These are phyloP conservation scores for Cyprinodon diabolis DNA, from an alignment of 2,797 vertebrate genomes.

Conservation along the genomic window DNA sequence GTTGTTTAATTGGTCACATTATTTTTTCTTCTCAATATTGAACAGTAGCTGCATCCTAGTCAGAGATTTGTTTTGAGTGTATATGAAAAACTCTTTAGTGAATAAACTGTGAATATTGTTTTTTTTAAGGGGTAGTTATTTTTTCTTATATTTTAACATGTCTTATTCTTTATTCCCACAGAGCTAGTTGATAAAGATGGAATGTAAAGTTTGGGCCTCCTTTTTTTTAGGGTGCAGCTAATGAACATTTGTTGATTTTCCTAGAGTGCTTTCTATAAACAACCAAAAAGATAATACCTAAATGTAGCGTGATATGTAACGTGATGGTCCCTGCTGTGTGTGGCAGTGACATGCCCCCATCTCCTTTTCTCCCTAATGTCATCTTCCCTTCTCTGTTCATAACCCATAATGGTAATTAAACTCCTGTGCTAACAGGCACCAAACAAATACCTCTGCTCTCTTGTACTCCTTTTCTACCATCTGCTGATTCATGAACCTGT, in stretches of 20 bases:
- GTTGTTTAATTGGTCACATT: conserved; percentile 79
- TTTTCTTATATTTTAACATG: conserved; percentile 49
- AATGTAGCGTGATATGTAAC: conserved; percentile 85
- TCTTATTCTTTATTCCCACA: conserved; percentile 61
- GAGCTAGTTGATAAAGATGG: background rate
- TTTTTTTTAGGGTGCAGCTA: conserved; percentile 85
- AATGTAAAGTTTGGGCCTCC: conserved; percentile 62
- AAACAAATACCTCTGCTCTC: conserved; percentile 44
- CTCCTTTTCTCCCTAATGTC: conserved; percentile 56
- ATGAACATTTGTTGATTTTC: conserved; percentile 85
- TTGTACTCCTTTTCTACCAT: conserved; percentile 14
- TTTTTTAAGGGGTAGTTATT: conserved; percentile 50
- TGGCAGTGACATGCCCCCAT: conserved; percentile 58
- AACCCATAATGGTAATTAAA: conserved; percentile 88
- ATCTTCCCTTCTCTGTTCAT: conserved; percentile 77
- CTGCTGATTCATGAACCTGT: background rate
- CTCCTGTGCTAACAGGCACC: conserved; percentile 70
- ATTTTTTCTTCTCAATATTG: conserved; percentile 64
- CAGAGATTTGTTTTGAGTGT: conserved; percentile 74
- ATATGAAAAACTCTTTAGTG: conserved; percentile 33
- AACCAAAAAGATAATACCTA: conserved; percentile 81
- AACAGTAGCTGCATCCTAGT: conserved; percentile 86
- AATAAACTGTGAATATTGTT: conserved; percentile 61
- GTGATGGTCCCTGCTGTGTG: conserved; percentile 79
- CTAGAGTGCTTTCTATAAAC: conserved; percentile 87